Evolutionary conservation across 2,888 invertebrate genomes (phyloP), one percentile per base, ranked within the genome.

Genomic region (Oscheius onirici): DNA sequence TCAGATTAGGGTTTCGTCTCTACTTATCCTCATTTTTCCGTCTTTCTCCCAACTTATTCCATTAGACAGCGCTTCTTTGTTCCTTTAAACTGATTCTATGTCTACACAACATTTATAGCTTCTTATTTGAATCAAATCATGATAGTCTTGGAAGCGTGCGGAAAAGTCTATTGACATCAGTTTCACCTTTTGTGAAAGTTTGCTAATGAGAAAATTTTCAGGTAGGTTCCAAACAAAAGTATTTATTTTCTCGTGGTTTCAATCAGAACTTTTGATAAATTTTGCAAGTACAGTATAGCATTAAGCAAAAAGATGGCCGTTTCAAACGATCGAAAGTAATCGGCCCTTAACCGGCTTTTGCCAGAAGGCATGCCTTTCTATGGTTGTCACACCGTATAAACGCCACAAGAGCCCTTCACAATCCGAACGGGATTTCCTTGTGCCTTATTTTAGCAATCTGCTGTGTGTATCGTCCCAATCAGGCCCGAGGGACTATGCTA

Each of bases 331-430:
- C 46, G 1, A 46, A 49, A 49, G 20, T 22, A 49, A 22, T 49
- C 17, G n/a, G 15, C 13, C 40, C 24, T 51, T 54, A 54, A 66
- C 66, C 52, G 66, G 66, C 34, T 66, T 22, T 28, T 34, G 22
- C 11, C 22, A 15, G 17, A 22, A 34, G 34, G 34, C 34, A 34
- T 34, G 34, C 34, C 26, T 54, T n/a, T 28, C 26, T 24, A 28
- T 40, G 28, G 24, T 46, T 40, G 40, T 54, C 28, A 28, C 66
- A 40, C 20, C 34, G 52, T 26, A 40, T 54, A 34, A n/a, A 28
- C 65, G 41, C 51, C 34, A 34, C 34, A 34, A 34, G 34, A 34
- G 34, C 34, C 34, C 34, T 34, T 34, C 34, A 34, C 34, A 34
- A 34, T 34, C 34, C 34, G 34, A 34, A 34, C 34, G 34, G 34